phyloP scores from a whole-genome alignment of 2,888 invertebrate genomes.

The Caenorhabditis panamensis region DNA sequence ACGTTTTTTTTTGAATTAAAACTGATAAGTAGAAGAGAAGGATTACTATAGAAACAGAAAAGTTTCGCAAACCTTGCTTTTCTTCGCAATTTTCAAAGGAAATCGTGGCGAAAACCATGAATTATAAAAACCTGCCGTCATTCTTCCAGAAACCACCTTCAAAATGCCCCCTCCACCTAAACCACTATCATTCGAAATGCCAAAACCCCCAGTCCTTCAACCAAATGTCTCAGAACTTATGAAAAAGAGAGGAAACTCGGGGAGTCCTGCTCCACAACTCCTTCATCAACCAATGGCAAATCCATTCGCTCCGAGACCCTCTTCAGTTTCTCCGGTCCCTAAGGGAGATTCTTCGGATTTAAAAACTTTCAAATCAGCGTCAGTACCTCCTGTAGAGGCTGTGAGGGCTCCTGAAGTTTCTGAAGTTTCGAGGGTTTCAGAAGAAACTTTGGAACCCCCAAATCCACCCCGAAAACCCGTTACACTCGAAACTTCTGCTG shows the following conservation, averaged over 20 bases:
- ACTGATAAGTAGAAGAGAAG: no score
- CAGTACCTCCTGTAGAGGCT: not conserved
- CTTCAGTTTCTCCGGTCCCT: constrained; percentile 40
- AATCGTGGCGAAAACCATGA: no score
- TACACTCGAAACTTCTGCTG: not conserved
- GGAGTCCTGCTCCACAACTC: constrained; percentile 6
- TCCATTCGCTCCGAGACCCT: constrained; percentile 47
- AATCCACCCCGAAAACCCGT: constrained; percentile 21
- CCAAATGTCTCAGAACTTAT: constrained; percentile 49
- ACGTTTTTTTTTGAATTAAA: no score
- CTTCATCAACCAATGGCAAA: constrained; percentile 18
- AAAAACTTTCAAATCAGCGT: not conserved
- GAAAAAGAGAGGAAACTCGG: constrained; percentile 4
- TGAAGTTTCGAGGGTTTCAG: no score
- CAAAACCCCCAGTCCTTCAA: constrained; percentile 60
- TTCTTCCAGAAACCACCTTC: constrained; percentile 1
- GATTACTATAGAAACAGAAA: no score
- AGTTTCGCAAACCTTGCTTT: not conserved
- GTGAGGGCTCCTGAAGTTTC: no score
- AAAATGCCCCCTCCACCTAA: constrained; percentile 53
- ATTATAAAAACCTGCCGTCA: not conserved
- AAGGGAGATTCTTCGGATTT: no score
- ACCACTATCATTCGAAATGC: constrained; percentile 56
- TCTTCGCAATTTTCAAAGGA: no score
- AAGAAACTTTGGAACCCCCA: not conserved